Percentiles rank a stretch among this genome's conserved stretches.
phyloP scores from a whole-genome alignment of 2,113 vertebrate genomes.

The Poecilia latipinna region DNA sequence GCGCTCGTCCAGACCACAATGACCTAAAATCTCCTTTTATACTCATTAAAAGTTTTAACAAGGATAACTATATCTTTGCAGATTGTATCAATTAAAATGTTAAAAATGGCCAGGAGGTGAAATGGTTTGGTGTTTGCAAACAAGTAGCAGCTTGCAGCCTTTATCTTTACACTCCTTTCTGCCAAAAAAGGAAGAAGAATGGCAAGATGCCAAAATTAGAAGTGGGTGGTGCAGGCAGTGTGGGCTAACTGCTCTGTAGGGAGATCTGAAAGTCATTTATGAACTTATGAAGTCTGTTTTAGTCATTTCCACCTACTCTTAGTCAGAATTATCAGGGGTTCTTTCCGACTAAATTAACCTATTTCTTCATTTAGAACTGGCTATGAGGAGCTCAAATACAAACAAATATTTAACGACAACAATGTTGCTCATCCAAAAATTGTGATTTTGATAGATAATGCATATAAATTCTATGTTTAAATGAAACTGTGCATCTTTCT shows the following conservation, averaged over 20 bases:
- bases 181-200: slow-evolving; percentile 47
- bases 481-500: background rate
- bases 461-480: background rate
- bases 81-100: background rate
- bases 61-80: background rate
- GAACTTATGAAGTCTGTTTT: slow-evolving; percentile 16
- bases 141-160: slow-evolving; percentile 24
- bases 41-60: background rate
- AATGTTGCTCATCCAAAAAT: background rate
- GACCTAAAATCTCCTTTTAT: background rate
- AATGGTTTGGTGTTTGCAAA: slow-evolving; percentile 2
- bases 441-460: background rate
- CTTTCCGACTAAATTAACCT: background rate
- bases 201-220: slow-evolving; percentile 38
- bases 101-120: background rate
- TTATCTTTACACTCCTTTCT: slow-evolving; percentile 42
- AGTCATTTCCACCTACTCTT: slow-evolving; percentile 24
- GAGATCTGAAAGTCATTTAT: slow-evolving; percentile 7
- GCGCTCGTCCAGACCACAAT: background rate
- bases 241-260: slow-evolving; percentile 18
- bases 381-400: background rate
- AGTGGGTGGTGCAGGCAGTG: slow-evolving; percentile 17
- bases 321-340: background rate
- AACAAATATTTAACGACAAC: no score
- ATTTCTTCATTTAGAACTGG: background rate